Evolutionary conservation across 2,113 vertebrate genomes (phyloP), one percentile per base, ranked within the genome.

Genomic region (Stigmatopora nigra): DNA sequence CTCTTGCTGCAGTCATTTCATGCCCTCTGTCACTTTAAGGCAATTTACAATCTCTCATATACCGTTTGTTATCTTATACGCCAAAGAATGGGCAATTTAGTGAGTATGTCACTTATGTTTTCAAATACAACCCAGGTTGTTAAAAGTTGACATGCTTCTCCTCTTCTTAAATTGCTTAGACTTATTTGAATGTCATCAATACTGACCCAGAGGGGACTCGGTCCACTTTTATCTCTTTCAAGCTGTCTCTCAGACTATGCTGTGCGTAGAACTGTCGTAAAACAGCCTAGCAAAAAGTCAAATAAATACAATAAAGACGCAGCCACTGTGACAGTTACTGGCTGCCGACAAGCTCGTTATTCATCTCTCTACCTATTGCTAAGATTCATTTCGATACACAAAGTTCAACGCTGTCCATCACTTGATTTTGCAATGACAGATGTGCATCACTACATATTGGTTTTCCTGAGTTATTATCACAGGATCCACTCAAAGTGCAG

Each of bases 231-330:
- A 68, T 67, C 9, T 31, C 53, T 70, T 65, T 78, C 78, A 70
- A 70, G 64, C 17, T 8, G 11, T 60, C 36, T 44, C 10, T 44
- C 41, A 36, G 41, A 46, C 61, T 31, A 16, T 11, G 64, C 70
- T 67, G 64, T 19, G 65, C 17, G 66, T 76, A 47, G 36, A n/a
- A 60, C 48, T 17, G 35, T 53, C 25, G 31, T 62, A 52, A 78
- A 64, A 70, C 25, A 68, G 78, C 70, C 59, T 71, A 62, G 64
- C 46, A 14, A 70, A 75, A 77, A 67, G 36, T 60, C 17, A 59
- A 66, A 63, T 47, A 65, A 56, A 57, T 67, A 5, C n/a, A 60
- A 20, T 41, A 59, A 31, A 35, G 36, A n/a, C 48, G 20, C 52
- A 51, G 61, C 20, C 15, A 10, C 9, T 19, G 17, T 46, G 61